Percentiles rank a stretch among this genome's conserved stretches.
phyloP scores from a whole-genome alignment of 2,113 vertebrate genomes.

The Phasianus colchicus region DNA sequence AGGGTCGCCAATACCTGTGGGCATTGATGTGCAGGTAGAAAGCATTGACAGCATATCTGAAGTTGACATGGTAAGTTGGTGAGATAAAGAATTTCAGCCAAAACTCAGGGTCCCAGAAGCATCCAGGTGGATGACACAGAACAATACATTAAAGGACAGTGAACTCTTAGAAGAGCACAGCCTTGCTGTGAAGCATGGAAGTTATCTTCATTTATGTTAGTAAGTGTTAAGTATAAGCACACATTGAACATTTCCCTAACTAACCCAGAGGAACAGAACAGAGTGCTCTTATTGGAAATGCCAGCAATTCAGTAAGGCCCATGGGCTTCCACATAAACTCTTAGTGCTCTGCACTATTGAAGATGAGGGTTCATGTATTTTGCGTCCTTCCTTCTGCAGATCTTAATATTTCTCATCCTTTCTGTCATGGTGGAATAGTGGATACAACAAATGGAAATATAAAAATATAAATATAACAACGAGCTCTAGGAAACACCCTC shows the following conservation, averaged over 20 bases:
- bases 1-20: constrained; percentile 89
- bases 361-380: background rate
- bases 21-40: constrained; percentile 92
- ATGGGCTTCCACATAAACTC: background rate
- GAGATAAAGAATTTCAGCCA: background rate
- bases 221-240: background rate
- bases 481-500: background rate
- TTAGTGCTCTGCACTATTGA: background rate
- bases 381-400: background rate
- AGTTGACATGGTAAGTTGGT: constrained; percentile 90
- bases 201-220: background rate
- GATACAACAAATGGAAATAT: background rate
- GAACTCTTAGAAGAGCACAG: background rate
- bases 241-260: background rate
- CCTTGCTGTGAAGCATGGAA: background rate
- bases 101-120: background rate
- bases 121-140: background rate
- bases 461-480: background rate
- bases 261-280: background rate
- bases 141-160: background rate
- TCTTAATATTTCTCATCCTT: background rate
- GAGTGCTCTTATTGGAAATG: background rate
- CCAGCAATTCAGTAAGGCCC: background rate
- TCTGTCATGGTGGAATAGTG: background rate
- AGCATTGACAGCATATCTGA: constrained; percentile 96